Percentiles rank a stretch among this genome's conserved stretches.
Conservation (phyloP, 1,140 invertebrate genomes). For the Temnothorax curvispinosus region DNA sequence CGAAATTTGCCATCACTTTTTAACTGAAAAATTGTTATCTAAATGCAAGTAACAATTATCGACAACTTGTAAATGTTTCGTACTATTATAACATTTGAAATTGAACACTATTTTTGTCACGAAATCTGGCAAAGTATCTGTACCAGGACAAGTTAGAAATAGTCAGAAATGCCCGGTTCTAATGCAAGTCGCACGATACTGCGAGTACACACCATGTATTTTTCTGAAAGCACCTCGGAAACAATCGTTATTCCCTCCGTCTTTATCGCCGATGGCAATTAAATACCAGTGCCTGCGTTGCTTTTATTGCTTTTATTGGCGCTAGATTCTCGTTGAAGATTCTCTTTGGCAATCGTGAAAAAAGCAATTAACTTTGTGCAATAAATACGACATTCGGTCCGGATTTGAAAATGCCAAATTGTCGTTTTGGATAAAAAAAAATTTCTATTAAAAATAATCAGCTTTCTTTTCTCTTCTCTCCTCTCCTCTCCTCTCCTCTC, state of each 20-base stretch:
- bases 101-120: no score
- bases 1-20: no score
- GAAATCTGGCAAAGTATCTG: no score
- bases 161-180: no score
- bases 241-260: slow-evolving; percentile 13
- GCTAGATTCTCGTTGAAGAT: slow-evolving; percentile 18
- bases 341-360: slow-evolving; percentile 1
- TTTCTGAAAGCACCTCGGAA: slow-evolving; percentile 31
- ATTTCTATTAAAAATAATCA: background rate
- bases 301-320: slow-evolving; percentile 33
- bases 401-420: background rate
- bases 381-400: background rate
- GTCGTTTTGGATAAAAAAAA: background rate
- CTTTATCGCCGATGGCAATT: slow-evolving; percentile 48
- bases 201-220: slow-evolving; percentile 11
- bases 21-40: no score
- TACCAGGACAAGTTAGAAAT: no score
- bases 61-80: no score
- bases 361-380: slow-evolving; percentile 12
- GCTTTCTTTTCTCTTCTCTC: background rate
- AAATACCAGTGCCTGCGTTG: background rate
- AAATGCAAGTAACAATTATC: no score
- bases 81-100: no score
- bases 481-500: background rate
- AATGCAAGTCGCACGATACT: background rate